Conservation (phyloP, 2,113 vertebrate species). For the Malurus elegans region DNA sequence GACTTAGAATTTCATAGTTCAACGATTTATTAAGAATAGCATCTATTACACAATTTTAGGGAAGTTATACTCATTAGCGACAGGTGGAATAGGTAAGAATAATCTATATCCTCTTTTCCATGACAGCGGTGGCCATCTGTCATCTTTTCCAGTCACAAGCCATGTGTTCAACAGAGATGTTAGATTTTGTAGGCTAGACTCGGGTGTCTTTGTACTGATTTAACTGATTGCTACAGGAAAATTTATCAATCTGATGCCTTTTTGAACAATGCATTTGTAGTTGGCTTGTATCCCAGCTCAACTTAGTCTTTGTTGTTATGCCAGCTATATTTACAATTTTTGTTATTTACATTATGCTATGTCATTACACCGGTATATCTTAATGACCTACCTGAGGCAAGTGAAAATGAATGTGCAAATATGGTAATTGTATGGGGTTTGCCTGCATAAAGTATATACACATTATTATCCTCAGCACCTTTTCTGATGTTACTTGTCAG, state of each 20-base stretch:
- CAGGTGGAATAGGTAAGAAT: background rate
- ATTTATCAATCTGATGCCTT: background rate
- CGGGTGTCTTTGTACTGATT: background rate
- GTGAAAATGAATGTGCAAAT: background rate
- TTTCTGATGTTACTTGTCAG: background rate
- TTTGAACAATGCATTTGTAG: background rate
- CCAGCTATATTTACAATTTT: background rate
- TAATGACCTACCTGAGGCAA: background rate
- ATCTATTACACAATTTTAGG: background rate
- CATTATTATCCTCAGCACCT: background rate
- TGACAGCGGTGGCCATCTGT: background rate
- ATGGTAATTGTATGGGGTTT: background rate
- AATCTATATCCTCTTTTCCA: background rate
- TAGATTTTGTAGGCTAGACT: background rate
- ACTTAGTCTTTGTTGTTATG: background rate
- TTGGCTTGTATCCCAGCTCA: background rate
- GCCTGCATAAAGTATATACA: background rate
- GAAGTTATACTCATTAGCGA: background rate
- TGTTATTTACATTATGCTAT: background rate
- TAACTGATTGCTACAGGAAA: background rate
- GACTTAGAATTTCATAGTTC: background rate
- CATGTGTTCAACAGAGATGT: background rate
- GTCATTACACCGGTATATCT: background rate
- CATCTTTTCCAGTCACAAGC: background rate
- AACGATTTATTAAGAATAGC: background rate